phyloP scores from a whole-genome alignment of 2,797 vertebrate species.

The Acrossocheilus fasciatus region DNA sequence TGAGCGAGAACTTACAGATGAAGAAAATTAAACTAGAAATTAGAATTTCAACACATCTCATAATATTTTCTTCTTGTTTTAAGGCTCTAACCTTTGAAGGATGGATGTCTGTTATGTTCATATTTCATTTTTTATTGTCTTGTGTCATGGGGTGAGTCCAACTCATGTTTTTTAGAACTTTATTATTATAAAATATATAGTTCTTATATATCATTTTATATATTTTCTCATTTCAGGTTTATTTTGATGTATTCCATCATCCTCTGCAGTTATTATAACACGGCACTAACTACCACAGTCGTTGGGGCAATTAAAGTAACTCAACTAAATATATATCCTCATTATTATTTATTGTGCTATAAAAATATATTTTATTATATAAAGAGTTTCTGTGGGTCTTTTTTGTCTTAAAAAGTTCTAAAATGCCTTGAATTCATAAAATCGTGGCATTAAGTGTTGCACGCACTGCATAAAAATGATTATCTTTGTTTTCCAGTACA shows the following conservation, averaged over 20 bases:
- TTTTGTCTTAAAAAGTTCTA: background rate
- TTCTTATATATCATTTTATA: background rate
- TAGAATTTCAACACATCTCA: background rate
- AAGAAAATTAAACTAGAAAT: background rate
- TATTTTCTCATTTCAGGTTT: conserved; percentile 83
- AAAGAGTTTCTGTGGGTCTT: background rate
- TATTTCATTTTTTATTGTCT: conserved; percentile 88
- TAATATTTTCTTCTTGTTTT: background rate
- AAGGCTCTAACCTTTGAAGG: conserved; percentile 86
- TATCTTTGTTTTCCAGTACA: background rate
- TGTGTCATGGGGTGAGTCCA: conserved; percentile 91
- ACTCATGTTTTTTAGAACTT: background rate
- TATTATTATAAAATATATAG: background rate
- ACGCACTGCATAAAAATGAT: no score
- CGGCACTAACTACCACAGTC: conserved; percentile 89
- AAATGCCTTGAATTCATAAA: background rate
- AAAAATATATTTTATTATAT: background rate
- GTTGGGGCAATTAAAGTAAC: conserved; percentile 90
- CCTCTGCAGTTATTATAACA: conserved; percentile 93
- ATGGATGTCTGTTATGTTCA: conserved; percentile 84
- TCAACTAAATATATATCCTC: background rate
- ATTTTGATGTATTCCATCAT: conserved; percentile 91
- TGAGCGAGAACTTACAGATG: conserved; percentile 59
- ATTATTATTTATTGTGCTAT: no score
- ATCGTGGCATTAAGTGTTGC: no score